Percentiles rank a stretch among this genome's conserved stretches.
These are phyloP conservation scores for Ganaspis sp. DNA, from an alignment of 1,140 invertebrate species.

Conservation along the genomic window DNA sequence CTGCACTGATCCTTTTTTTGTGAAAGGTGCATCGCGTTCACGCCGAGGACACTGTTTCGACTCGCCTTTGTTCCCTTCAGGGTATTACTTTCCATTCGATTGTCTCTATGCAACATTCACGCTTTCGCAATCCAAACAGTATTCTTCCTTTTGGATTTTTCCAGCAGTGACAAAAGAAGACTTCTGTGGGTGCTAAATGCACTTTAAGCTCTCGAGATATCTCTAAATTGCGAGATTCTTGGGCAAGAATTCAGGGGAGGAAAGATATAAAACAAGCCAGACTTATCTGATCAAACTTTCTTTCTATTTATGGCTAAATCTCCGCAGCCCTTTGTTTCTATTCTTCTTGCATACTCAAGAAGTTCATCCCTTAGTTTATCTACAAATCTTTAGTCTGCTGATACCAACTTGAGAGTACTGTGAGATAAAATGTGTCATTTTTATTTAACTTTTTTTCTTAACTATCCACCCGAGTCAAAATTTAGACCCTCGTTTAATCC, in stretches of 20 bases:
- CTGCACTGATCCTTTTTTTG: conserved; percentile 37
- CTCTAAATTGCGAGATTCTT: conserved; percentile 24
- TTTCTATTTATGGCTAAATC: conserved; percentile 5
- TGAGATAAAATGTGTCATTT: too few species aligned
- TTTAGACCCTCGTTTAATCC: too few species aligned
- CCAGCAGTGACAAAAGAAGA: conserved; percentile 7
- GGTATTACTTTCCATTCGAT: conserved; percentile 36
- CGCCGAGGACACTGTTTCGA: conserved; percentile 46
- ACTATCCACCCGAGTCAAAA: too few species aligned
- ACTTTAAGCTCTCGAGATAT: conserved; percentile 13
- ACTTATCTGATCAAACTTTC: not conserved
- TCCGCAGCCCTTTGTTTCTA: not conserved
- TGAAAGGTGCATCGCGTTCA: conserved; percentile 40
- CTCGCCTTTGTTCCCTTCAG: conserved; percentile 41
- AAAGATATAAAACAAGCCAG: not conserved
- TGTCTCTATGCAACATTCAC: conserved; percentile 28
- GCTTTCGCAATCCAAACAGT: conserved; percentile 28
- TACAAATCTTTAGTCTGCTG: too few species aligned
- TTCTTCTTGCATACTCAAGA: not conserved
- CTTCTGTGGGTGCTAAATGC: conserved; percentile 19
- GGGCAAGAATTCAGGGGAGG: not conserved
- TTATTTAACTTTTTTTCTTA: too few species aligned
- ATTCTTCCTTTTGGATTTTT: not conserved
- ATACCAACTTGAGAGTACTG: too few species aligned
- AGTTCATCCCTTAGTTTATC: not conserved